Percentiles rank a stretch among this genome's conserved stretches.
Conservation (phyloP, 2,888 invertebrate species). For the Miltochrista miniata region DNA sequence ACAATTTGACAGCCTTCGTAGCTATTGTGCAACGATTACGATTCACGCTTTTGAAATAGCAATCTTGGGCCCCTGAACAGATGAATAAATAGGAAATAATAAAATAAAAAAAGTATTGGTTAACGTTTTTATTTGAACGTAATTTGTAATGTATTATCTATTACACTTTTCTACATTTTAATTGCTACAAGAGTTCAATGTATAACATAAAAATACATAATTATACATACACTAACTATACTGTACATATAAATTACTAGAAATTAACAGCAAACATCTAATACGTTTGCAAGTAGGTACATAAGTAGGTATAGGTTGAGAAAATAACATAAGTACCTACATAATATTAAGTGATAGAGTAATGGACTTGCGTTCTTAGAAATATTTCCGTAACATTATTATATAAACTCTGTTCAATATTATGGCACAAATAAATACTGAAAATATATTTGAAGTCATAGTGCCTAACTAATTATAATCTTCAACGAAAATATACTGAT, state of each 20-base stretch:
- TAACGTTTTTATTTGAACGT: slow-evolving; percentile 81
- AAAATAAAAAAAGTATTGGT: slow-evolving; percentile 53
- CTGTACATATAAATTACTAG: slow-evolving; percentile 55
- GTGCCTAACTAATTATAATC: no score
- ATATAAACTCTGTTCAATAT: slow-evolving; percentile 15
- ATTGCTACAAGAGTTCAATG: slow-evolving; percentile 63
- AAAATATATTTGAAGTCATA: slow-evolving; percentile 9
- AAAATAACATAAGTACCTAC: slow-evolving; percentile 27
- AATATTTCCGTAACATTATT: no score
- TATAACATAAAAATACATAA: slow-evolving; percentile 54
- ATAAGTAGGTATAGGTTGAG: slow-evolving; percentile 27
- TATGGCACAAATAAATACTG: slow-evolving; percentile 36
- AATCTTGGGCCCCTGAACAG: no score
- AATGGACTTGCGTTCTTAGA: no score
- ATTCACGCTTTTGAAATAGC: no score
- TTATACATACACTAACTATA: slow-evolving; percentile 43
- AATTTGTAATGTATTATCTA: slow-evolving; percentile 66
- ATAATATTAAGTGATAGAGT: no score
- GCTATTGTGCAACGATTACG: no score
- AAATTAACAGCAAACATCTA: slow-evolving; percentile 44
- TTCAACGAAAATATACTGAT: no score
- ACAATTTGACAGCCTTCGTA: no score
- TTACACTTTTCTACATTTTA: slow-evolving; percentile 68
- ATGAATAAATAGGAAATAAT: not conserved
- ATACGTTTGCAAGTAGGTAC: slow-evolving; percentile 26